Evolutionary conservation across 92 coral and sea anemone species (phyloP), one percentile per base, ranked within the genome.

Genomic region (Montipora capitata): DNA sequence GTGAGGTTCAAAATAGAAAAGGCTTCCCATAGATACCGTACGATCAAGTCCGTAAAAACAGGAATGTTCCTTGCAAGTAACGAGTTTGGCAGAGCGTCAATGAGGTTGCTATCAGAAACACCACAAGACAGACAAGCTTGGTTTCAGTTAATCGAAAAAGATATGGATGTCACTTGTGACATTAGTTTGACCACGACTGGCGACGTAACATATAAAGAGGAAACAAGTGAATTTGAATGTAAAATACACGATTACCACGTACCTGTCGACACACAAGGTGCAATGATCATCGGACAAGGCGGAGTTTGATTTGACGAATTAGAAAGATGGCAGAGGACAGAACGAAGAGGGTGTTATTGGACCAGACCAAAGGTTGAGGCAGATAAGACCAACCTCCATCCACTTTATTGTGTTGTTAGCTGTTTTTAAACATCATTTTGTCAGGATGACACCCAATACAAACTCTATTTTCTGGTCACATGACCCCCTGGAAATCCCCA

Each of bases 31-130:
- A 10, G 4, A 10, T 81, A 39, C 54, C 5, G 15, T 6, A 68
- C 85, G 3, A 68, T 81, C 17, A 51, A 18, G 68, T 81, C 85
- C 16, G 3, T 39, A 4, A 16, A 54, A 12, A 69, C 85, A 40
- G 77, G 56, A 38, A 52, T n/a, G 77, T 81, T 12, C 16, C 85
- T 81, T 4, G 66, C 39, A 15, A 81, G 77, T 6, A 68, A 81
- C 40, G 12, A 69, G 4, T 41, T 14, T 35, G 85, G 85, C 12
- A 52, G 41, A 0, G 77, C 85, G 11, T 81, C 64, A 49, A 38
- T 81, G 77, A 27, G 61, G 27, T 17, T 12, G 13, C 10, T 41
- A 20, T 15, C 44, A 7, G 18, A 3, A 7, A n/a, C 16, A 2
- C 11, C 39, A 52, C 38, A 7, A 5, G 84, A 66, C 58, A 79